These are phyloP conservation scores for Ascidia mentula DNA, from an alignment of 23 tunicate genomes.

Conservation along the genomic window DNA sequence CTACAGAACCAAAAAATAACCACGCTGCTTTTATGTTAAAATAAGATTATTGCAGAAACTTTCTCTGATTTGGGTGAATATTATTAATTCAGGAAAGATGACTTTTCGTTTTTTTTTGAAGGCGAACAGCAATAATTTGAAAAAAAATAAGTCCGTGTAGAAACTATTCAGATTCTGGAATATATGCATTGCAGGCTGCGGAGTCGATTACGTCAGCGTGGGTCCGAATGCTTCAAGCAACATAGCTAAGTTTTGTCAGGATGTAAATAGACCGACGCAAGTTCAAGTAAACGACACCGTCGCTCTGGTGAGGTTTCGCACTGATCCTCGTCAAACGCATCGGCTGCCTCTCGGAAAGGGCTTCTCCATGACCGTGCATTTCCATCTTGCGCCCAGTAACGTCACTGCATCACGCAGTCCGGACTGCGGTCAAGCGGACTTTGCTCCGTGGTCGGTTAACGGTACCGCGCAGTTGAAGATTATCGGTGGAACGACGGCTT, in stretches of 20 bases:
- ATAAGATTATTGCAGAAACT: no score
- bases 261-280: slow-evolving; percentile 25
- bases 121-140: background rate
- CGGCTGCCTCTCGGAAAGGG: slow-evolving; percentile 37
- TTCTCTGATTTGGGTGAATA: no score
- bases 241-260: slow-evolving; percentile 12
- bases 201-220: slow-evolving; percentile 26
- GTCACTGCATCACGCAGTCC: background rate
- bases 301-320: slow-evolving; percentile 20
- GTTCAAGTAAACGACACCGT: slow-evolving; percentile 9
- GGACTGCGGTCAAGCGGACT: slow-evolving; percentile 42
- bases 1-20: background rate
- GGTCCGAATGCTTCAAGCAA: slow-evolving; percentile 1
- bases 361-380: slow-evolving; percentile 48
- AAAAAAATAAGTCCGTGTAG: background rate
- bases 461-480: slow-evolving; percentile 25
- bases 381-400: slow-evolving; percentile 8
- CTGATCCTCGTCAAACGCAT: background rate
- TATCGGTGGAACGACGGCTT: slow-evolving; percentile 59
- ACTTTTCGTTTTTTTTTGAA: no score
- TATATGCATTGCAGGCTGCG: slow-evolving; percentile 24
- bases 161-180: background rate
- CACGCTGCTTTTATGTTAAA: no score
- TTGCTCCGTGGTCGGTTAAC: slow-evolving; percentile 47
- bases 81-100: no score